Evolutionary conservation across 2,888 invertebrate genomes (phyloP), one percentile per base, ranked within the genome.

Genomic region (Osedax frankpressi): DNA sequence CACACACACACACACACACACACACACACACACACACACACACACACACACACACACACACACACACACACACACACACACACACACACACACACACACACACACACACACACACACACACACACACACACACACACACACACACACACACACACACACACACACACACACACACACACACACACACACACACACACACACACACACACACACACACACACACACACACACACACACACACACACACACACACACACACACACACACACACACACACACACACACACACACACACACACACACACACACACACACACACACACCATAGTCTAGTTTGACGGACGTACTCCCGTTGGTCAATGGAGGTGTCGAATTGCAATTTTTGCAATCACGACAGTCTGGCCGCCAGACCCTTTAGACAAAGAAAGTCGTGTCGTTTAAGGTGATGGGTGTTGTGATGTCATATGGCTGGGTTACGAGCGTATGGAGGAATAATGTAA

Each of bases 331-430:
- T 26, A n/a, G 59, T 59, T n/a, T n/a, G n/a, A n/a, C n/a, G 59
- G n/a, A 1, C 59, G 59, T n/a, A n/a, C n/a, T n/a, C 79, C 11
- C 63, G 30, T 11, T 30, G 19, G 14, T 65, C 67, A 65, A 65
- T 65, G n/a, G n/a, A n/a, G n/a, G n/a, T n/a, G n/a, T n/a, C n/a
- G n/a, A n/a, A n/a, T n/a, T n/a, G n/a, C n/a, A n/a, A n/a, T n/a
- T n/a, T n/a, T n/a, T n/a, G n/a, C n/a, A n/a, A n/a, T n/a, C n/a
- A n/a, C n/a, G n/a, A n/a, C n/a, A n/a, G n/a, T n/a, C n/a, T n/a
- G n/a, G n/a, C n/a, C n/a, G n/a, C n/a, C n/a, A n/a, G n/a, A n/a
- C n/a, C n/a, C n/a, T n/a, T n/a, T n/a, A n/a, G n/a, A n/a, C n/a
- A n/a, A n/a, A n/a, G n/a, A n/a, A n/a, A n/a, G n/a, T n/a, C n/a